These are phyloP conservation scores for Oncorhynchus masou DNA, from an alignment of 2,113 vertebrate genomes.

Conservation along the genomic window DNA sequence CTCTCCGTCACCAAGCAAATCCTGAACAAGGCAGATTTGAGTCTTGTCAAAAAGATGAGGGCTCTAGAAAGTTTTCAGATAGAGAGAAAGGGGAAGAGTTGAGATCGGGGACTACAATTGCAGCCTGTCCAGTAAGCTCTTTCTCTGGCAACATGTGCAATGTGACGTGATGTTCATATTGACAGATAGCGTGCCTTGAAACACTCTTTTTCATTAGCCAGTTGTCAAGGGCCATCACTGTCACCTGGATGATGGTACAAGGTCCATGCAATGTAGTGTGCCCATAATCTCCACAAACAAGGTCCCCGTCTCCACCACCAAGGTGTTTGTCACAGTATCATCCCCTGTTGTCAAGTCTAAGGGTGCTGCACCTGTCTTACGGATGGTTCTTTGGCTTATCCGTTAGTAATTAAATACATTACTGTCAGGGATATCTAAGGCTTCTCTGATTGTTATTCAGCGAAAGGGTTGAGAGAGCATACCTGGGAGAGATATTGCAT, in stretches of 20 bases:
- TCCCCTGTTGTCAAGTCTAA: neutral
- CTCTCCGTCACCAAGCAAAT: neutral
- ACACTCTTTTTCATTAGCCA: neutral
- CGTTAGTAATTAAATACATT: neutral
- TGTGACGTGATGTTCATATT: neutral
- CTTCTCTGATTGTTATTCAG: neutral
- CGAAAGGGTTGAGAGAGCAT: neutral
- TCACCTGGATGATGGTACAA: neutral
- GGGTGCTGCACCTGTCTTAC: neutral
- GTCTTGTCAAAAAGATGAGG: neutral
- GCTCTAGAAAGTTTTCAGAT: neutral
- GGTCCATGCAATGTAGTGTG: neutral
- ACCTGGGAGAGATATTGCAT: neutral
- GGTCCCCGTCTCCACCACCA: too few relatives aligned
- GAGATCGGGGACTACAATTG: neutral
- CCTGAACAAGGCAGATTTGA: neutral
- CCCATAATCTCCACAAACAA: too few relatives aligned
- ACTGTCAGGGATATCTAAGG: neutral
- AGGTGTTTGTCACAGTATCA: too few relatives aligned
- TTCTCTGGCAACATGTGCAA: neutral
- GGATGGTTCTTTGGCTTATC: neutral
- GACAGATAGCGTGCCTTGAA: slow-evolving; percentile 2
- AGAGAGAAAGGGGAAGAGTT: neutral
- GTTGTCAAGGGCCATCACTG: neutral
- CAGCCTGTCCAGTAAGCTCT: neutral